Conservation (phyloP, 2,888 invertebrate species). For the Ferrisia virgata region DNA sequence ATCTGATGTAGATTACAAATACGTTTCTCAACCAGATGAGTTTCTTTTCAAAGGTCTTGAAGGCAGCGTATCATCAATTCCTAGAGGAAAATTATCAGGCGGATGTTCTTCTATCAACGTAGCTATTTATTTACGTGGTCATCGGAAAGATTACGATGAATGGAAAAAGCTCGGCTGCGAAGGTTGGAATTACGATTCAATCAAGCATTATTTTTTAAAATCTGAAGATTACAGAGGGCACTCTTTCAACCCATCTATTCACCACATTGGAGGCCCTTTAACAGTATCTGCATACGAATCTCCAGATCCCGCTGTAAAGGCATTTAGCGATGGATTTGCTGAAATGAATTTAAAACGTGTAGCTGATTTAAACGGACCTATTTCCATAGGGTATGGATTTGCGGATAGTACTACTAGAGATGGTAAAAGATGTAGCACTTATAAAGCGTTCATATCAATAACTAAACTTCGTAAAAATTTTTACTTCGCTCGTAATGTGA, state of each 20-base stretch:
- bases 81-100: conserved; percentile 44
- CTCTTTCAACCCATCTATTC: background rate
- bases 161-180: conserved; percentile 44
- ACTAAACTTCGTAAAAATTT: conserved; percentile 65
- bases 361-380: conserved; percentile 36
- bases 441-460: conserved; percentile 75
- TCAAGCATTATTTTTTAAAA: conserved; percentile 47
- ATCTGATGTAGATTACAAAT: conserved; percentile 45
- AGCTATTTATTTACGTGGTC: conserved; percentile 46
- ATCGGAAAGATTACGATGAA: conserved; percentile 35
- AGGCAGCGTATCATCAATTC: background rate
- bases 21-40: conserved; percentile 34
- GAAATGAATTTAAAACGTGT: background rate
- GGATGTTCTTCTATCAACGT: conserved; percentile 47
- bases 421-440: conserved; percentile 74
- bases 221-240: conserved; percentile 43
- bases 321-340: background rate
- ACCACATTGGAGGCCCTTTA: conserved; percentile 37
- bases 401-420: conserved; percentile 55
- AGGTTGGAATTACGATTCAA: conserved; percentile 44
- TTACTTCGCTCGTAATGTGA: conserved; percentile 66
- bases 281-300: conserved; percentile 33
- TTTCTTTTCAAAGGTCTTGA: conserved; percentile 44
- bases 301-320: conserved; percentile 33
- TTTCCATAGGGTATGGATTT: conserved; percentile 35